Base-by-base conservation (phyloP, 2,797 vertebrate species). In the Gymnoscopelus braueri region DNA sequence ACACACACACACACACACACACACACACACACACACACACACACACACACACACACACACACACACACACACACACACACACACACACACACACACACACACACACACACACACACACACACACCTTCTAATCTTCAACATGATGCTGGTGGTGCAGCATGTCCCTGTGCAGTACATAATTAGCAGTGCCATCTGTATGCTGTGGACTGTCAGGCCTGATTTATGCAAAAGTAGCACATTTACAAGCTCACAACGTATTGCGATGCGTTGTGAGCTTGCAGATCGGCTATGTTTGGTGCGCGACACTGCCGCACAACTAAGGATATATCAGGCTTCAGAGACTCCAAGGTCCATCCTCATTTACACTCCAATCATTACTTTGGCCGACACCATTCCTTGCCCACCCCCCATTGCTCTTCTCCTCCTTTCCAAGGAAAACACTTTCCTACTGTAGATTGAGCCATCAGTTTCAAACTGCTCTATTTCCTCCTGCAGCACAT, bases 121-220 rank as follows among this genome's bases (percentile, higher is more conserved):
- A 14, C 65, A 57, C 49, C 5, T 0, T 62, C 72, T 65, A 78
- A 69, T 74, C 67, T 67, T 19, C 15, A 19, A 23, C 23, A 19
- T 39, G 54, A 75, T 79, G 76, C 62, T 32, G 76, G 78, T 62
- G 78, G 81, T 79, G 72, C 53, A 50, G 65, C 48, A 55, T 26
- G 54, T 86, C 82, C 77, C 78, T 77, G 72, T 84, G 86, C 85
- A 83, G 73, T 74, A 13, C 84, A 80, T 85, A 90, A 92, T 91
- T 92, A 92, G 89, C 83, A 56, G 72, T 74, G 86, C 87, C 90
- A 90, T 90, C 90, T 92, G 90, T 89, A 88, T 90, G 88, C 80
- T 83, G 81, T 48, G 50, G 13, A 15, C 50, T 44, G 39, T 44
- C 39, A 10, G 10, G 8, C 39, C 8, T 44, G 39, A 44, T 44